Evolutionary conservation across 2,888 invertebrate species (phyloP).

Genomic region (Folsomia candida): DNA sequence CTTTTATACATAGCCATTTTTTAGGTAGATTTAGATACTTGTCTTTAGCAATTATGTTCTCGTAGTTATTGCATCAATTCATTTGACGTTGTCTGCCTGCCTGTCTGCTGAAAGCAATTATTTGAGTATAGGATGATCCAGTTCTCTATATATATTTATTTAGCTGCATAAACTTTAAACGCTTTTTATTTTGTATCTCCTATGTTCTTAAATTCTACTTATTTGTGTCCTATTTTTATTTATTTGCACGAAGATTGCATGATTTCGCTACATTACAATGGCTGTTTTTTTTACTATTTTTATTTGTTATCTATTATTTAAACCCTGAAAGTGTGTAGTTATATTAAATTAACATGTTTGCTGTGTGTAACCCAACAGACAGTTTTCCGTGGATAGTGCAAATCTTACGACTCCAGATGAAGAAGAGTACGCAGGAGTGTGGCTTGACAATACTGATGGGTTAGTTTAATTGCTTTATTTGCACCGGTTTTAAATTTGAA

Average conservation of each 20-base stretch:
- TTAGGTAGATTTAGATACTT: background rate
- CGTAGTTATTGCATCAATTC: background rate
- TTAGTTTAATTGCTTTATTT: background rate
- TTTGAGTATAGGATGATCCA: background rate
- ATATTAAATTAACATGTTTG: background rate
- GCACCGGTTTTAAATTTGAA: background rate
- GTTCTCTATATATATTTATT: too few relatives aligned
- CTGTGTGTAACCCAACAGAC: conserved; percentile 26
- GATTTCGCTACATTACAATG: background rate
- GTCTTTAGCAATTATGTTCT: background rate
- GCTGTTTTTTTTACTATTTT: too few relatives aligned
- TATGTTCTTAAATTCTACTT: too few relatives aligned
- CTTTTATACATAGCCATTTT: background rate
- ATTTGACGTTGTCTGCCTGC: background rate
- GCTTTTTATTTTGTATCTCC: too few relatives aligned
- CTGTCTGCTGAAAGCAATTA: background rate
- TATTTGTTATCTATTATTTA: background rate
- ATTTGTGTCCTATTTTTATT: background rate
- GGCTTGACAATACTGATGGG: conserved; percentile 38
- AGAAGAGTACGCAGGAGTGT: conserved; percentile 48
- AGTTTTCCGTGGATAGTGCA: conserved; percentile 47
- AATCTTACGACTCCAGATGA: conserved; percentile 46
- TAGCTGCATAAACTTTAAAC: too few relatives aligned
- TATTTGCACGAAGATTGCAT: background rate
- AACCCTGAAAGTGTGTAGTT: background rate